Evolutionary conservation across 2,888 invertebrate genomes (phyloP).

Genomic region (Escarpia spicata): DNA sequence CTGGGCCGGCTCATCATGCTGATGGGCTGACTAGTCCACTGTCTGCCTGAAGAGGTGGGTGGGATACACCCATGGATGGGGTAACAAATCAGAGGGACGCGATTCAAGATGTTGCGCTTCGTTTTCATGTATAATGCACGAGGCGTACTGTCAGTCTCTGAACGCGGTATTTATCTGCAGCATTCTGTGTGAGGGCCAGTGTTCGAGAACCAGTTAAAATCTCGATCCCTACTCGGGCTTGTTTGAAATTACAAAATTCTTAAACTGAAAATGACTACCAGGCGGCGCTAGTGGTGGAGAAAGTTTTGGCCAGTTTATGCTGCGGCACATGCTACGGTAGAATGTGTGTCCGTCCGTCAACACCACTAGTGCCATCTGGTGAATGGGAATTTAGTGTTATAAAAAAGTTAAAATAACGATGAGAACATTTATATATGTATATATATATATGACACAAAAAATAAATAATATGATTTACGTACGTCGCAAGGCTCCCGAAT

Average conservation of each 20-base stretch:
- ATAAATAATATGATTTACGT: neutral
- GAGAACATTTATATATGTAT: no score
- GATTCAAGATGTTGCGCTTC: neutral
- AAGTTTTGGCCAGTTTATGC: no score
- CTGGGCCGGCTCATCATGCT: neutral
- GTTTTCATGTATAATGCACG: neutral
- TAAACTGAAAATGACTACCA: no score
- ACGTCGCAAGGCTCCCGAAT: neutral
- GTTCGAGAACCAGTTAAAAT: neutral
- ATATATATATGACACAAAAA: no score
- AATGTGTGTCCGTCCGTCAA: no score
- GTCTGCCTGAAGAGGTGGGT: neutral
- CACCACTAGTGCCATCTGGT: no score
- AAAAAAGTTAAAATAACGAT: no score
- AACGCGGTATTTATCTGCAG: slow-evolving; percentile 3
- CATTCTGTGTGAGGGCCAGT: neutral
- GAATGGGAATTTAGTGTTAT: no score
- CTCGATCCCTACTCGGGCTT: neutral
- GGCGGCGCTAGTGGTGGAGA: no score
- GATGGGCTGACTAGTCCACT: neutral
- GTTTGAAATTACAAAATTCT: neutral
- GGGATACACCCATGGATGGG: neutral
- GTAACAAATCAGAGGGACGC: neutral
- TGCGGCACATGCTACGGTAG: no score
- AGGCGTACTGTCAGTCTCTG: neutral